Evolutionary conservation across 2,797 vertebrate species (phyloP), one percentile per base, ranked within the genome.

Genomic region (Tenualosa ilisha): DNA sequence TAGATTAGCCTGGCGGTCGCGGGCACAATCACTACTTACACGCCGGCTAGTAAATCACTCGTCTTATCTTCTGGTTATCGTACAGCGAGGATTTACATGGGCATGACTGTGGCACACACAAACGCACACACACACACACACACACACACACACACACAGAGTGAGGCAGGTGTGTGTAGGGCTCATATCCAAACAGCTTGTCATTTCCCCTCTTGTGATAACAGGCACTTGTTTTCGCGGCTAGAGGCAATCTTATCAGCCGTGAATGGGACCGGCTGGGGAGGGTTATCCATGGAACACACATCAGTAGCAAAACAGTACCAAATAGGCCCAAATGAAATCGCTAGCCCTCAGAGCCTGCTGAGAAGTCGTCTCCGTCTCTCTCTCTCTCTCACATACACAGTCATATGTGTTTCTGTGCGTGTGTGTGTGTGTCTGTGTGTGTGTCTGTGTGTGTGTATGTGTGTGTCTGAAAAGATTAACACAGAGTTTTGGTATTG

Each of bases 241-340:
- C 89, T 84, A 65, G 8, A 68, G 61, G 86, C 89, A 88, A 93
- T 93, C 89, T 93, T 83, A 90, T 93, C 92, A 90, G 87, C 65
- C 13, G 88, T 88, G 87, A 90, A 92, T 88, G 88, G 87, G 88
- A 90, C 86, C 86, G 88, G 84, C 75, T 90, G 89, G 85, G 82
- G 84, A 56, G 86, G 89, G 87, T 92, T 92, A 91, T 90, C 87
- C 84, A 81, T 86, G 56, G 15, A 79, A 79, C 72, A 79, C 37
- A 75, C 72, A 46, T 79, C 72, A 46, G 15, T 37, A 20, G 72
- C 72, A 79, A 43, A 79, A 79, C 37, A 72, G 40, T 40, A 72
- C 31, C 15, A 72, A 72, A 72, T 40, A 79, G 17, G 37, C 20
- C 72, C 72, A 79, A 79, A 79, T 79, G 46, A 79, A 79, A 79